Base-by-base conservation (phyloP, 2,797 vertebrate genomes). In the Florisuga fusca region DNA sequence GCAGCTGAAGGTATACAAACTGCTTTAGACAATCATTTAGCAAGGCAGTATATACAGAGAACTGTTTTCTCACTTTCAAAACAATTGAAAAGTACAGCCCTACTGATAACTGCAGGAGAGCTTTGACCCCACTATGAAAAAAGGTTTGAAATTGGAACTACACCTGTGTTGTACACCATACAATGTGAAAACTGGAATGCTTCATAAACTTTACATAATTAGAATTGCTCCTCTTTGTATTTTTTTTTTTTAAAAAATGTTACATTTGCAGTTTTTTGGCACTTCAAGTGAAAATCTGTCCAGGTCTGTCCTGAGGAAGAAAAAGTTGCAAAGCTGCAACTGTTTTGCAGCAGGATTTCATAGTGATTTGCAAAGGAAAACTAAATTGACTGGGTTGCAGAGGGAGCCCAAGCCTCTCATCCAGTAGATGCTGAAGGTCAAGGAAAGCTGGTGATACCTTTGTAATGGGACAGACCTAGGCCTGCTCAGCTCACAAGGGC, bases 341-440 rank as follows among this genome's bases (percentile, higher is more conserved):
- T 25, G 19, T 10, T 45, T 11, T 79, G 26, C 18, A 43, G n/a
- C 21, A 78, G 41, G 50, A 43, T 77, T 64, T 59, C 29, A 38
- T 2, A 34, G 27, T 0, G 3, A 61, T 48, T 68, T 62, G n/a
- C 8, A 23, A 72, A 81, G 43, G 54, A 81, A 95, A 68, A 86
- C 22, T 50, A 81, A 83, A 81, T 1, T 0, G 0, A 12, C 0
- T 16, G 18, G 9, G 33, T 16, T 75, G 58, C 58, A 54, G 51
- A 50, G 31, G 6, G 13, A 16, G 18, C 34, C 16, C 61, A 55
- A 33, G 50, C 55, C 33, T 61, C 81, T 21, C 46, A 68, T 1
- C 1, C 17, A 78, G 41, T 34, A 68, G 11, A 46, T 15, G 33
- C 7, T 0, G 3, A 59, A 73, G 27, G 29, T 3, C 33, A 50